Evolutionary conservation across 2,113 vertebrate species (phyloP).

Genomic region (Sebastes schlegelii): DNA sequence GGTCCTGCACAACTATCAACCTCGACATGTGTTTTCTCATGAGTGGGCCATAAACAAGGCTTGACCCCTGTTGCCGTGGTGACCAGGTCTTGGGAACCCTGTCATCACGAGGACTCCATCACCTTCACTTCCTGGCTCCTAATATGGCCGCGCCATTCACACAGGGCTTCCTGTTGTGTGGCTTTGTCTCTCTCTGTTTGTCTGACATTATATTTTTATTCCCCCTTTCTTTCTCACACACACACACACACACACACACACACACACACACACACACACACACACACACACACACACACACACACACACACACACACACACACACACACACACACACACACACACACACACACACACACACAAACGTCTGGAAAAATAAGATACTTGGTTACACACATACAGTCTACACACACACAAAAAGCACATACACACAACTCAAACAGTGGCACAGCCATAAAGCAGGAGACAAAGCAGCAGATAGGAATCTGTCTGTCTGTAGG

Average conservation of each 20-base stretch:
- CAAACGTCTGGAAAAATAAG: background rate
- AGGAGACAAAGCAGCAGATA: slow-evolving; percentile 65
- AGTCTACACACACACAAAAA: background rate
- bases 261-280: background rate
- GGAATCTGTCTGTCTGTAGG: slow-evolving; percentile 71
- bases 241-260: background rate
- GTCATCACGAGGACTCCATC: slow-evolving; percentile 73
- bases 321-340: slow-evolving; percentile 12
- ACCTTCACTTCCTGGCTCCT: slow-evolving; percentile 75
- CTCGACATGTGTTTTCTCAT: slow-evolving; percentile 42
- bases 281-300: background rate
- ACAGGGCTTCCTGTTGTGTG: slow-evolving; percentile 67
- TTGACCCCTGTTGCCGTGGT: slow-evolving; percentile 54
- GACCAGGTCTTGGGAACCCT: slow-evolving; percentile 75
- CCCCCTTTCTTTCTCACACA: background rate
- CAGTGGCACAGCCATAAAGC: slow-evolving; percentile 44
- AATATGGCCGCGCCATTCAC: slow-evolving; percentile 71
- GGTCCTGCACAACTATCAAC: slow-evolving; percentile 34
- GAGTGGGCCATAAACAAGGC: slow-evolving; percentile 41
- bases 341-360: background rate
- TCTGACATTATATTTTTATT: slow-evolving; percentile 19
- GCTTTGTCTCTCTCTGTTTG: slow-evolving; percentile 56
- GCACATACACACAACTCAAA: slow-evolving; percentile 29
- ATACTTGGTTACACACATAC: background rate
- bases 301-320: background rate